Evolutionary conservation across 2,888 invertebrate genomes (phyloP).

Genomic region (Hirtodrosophila duncani): DNA sequence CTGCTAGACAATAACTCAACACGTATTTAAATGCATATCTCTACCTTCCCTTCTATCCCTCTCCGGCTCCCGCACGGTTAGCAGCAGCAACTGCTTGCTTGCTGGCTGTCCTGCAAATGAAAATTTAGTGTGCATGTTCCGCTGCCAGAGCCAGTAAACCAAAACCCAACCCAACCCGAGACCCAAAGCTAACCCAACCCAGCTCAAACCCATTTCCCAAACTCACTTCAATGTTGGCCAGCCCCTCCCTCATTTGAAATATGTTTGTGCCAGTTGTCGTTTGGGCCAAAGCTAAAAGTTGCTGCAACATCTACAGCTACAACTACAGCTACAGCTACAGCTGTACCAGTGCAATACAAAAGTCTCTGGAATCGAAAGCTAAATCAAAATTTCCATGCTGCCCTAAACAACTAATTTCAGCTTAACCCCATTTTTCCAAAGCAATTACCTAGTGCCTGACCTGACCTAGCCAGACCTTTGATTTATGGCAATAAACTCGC

Average conservation of each 20-base stretch:
- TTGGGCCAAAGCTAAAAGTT: no score
- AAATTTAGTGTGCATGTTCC: conserved; percentile 68
- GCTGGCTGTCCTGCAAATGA: conserved; percentile 57
- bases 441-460: conserved; percentile 56
- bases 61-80: neutral
- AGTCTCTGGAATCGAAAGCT: conserved; percentile 66
- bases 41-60: conserved; percentile 1
- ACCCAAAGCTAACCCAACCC: conserved; percentile 6
- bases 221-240: neutral
- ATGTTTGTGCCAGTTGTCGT: conserved; percentile 31
- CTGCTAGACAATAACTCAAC: conserved; percentile 62
- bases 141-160: conserved; percentile 51
- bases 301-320: conserved; percentile 27
- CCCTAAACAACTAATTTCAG: conserved; percentile 65
- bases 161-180: conserved; percentile 20
- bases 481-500: conserved; percentile 48
- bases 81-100: conserved; percentile 21
- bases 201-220: neutral
- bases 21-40: conserved; percentile 66
- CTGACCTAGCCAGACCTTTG: conserved; percentile 45
- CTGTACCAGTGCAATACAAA: no score
- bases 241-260: conserved; percentile 26
- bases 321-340: conserved; percentile 30
- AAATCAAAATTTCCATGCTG: conserved; percentile 60
- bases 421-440: conserved; percentile 62